phyloP scores from a whole-genome alignment of 2,113 vertebrate species.

The Microtus pennsylvanicus region DNA sequence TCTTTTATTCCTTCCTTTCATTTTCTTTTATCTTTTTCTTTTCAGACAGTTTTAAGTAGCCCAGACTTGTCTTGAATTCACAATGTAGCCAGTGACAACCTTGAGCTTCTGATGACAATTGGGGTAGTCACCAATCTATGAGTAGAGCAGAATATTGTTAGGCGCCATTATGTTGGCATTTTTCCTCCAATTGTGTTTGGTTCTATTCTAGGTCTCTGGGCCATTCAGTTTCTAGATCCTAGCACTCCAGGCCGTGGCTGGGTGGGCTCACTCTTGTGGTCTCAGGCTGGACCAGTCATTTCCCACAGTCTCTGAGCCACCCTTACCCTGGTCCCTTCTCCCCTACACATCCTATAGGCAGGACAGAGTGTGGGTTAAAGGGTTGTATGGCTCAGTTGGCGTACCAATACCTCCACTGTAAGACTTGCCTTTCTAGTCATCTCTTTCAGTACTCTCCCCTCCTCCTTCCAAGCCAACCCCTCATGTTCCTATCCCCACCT shows the following conservation, averaged over 20 bases:
- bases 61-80: neutral
- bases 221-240: neutral
- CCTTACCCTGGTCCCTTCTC: neutral
- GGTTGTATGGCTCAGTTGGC: too few relatives aligned
- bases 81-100: neutral
- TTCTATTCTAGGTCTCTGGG: neutral
- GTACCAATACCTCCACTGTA: too few relatives aligned
- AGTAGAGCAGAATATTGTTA: neutral
- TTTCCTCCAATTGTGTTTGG: neutral
- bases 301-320: neutral
- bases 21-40: neutral
- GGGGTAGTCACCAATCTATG: neutral
- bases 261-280: neutral
- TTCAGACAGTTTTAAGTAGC: neutral
- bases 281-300: neutral
- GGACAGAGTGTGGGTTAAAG: neutral
- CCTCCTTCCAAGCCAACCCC: neutral
- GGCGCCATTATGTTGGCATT: neutral
- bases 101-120: neutral
- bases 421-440: neutral
- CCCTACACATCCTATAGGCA: neutral
- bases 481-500: neutral
- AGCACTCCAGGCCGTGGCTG: neutral
- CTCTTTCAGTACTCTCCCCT: neutral
- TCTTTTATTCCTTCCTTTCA: too few relatives aligned